Conservation (phyloP, 2,113 vertebrate genomes). For the Cyprinodon variegatus region DNA sequence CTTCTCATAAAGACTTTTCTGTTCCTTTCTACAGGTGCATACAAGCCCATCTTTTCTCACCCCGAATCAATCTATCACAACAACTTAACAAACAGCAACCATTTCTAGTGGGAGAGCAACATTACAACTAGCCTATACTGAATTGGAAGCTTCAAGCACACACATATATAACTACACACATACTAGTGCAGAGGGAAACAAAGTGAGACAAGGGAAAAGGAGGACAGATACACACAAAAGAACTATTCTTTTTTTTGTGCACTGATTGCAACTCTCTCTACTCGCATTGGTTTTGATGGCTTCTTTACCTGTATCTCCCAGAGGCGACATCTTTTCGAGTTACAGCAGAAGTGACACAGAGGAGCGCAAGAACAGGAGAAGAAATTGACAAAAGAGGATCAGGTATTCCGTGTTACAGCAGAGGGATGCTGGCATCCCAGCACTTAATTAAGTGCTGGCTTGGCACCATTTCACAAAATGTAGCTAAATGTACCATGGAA, state of each 20-base stretch:
- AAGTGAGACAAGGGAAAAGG: constrained; percentile 36
- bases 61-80: constrained; percentile 73
- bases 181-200: constrained; percentile 37
- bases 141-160: constrained; percentile 62
- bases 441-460: constrained; percentile 75
- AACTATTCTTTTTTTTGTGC: constrained; percentile 33
- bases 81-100: constrained; percentile 73
- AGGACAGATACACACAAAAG: constrained; percentile 52
- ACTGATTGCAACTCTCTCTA: constrained; percentile 72
- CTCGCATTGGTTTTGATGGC: constrained; percentile 72
- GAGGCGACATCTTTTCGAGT: constrained; percentile 68
- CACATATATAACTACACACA: constrained; percentile 37
- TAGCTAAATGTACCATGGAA: constrained; percentile 60
- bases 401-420: constrained; percentile 61
- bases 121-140: constrained; percentile 68
- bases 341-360: constrained; percentile 56
- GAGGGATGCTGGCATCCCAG: constrained; percentile 63
- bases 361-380: constrained; percentile 56
- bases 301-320: constrained; percentile 78
- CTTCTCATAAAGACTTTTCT: constrained; percentile 69
- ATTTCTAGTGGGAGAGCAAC: constrained; percentile 67
- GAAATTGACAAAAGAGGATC: constrained; percentile 65
- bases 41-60: constrained; percentile 63
- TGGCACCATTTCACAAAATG: constrained; percentile 65
- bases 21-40: constrained; percentile 65